Percentiles rank a stretch among this genome's conserved stretches.
These are phyloP conservation scores for Siphonodentalium dalli DNA, from an alignment of 2,888 invertebrate genomes.

Conservation along the genomic window DNA sequence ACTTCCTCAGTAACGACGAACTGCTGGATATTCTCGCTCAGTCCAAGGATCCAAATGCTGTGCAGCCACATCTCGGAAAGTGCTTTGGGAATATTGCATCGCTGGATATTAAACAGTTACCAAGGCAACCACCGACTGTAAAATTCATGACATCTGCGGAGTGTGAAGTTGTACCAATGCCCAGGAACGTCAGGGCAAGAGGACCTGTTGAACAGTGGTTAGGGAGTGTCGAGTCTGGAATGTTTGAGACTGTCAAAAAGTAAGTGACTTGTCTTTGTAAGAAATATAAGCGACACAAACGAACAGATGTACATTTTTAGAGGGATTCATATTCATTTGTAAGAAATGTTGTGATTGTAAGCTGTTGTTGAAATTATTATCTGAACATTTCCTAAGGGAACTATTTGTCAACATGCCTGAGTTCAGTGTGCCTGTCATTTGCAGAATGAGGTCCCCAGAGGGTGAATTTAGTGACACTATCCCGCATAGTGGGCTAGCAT, in stretches of 20 bases:
- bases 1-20: constrained; percentile 65
- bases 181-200: constrained; percentile 62
- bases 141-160: constrained; percentile 60
- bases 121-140: constrained; percentile 62
- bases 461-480: too few relatives aligned
- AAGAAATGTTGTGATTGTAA: too few relatives aligned
- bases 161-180: constrained; percentile 62
- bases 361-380: too few relatives aligned
- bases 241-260: constrained; percentile 66
- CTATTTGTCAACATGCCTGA: too few relatives aligned
- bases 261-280: constrained; percentile 34
- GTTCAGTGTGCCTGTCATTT: too few relatives aligned
- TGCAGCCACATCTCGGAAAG: constrained; percentile 65
- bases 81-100: constrained; percentile 64
- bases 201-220: constrained; percentile 65
- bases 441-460: too few relatives aligned
- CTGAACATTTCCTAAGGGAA: too few relatives aligned
- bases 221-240: constrained; percentile 62
- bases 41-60: constrained; percentile 63
- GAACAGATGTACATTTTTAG: too few relatives aligned
- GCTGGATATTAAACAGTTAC: constrained; percentile 57
- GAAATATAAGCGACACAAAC: too few relatives aligned
- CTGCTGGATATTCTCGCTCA: constrained; percentile 64
- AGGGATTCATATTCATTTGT: too few relatives aligned
- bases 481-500: too few relatives aligned